Conservation (phyloP, 2,113 vertebrate species). For the Narcine bancroftii region DNA sequence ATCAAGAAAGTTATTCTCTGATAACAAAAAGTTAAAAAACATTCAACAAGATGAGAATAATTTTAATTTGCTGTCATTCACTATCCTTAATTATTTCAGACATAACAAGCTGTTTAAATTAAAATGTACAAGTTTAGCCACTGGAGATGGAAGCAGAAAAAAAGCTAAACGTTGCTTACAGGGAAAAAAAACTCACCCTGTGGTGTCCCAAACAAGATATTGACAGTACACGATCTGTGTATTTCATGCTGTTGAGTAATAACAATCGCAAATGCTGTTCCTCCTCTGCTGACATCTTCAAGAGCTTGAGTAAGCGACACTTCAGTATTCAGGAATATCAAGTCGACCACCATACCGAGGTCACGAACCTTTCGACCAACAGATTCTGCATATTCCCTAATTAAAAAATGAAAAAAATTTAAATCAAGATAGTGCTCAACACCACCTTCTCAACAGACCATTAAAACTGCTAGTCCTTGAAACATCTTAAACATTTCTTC, state of each 20-base stretch:
- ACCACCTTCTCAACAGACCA: too few species aligned
- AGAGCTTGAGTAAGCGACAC: constrained; percentile 89
- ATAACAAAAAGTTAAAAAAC: neutral
- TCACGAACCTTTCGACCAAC: constrained; percentile 93
- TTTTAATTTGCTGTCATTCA: neutral
- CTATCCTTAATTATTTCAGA: neutral
- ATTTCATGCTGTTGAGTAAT: constrained; percentile 97
- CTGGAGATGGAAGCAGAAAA: neutral
- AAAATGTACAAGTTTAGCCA: neutral
- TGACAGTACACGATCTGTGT: constrained; percentile 93
- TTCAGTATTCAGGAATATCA: constrained; percentile 98
- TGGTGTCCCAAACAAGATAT: constrained; percentile 93
- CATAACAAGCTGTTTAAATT: neutral
- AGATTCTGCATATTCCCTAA: constrained; percentile 89
- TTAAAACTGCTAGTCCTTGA: too few species aligned
- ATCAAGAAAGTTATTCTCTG: too few species aligned
- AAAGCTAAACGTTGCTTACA: neutral
- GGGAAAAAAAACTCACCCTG: constrained; percentile 67
- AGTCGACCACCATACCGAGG: constrained; percentile 92
- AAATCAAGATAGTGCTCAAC: too few species aligned
- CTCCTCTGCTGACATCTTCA: constrained; percentile 88
- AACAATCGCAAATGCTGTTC: constrained; percentile 92
- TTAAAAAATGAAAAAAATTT: neutral
- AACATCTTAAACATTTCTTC: too few species aligned
- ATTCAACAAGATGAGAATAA: neutral